Evolutionary conservation across 1,140 invertebrate species (phyloP), one percentile per base, ranked within the genome.

Genomic region (Apis florea): DNA sequence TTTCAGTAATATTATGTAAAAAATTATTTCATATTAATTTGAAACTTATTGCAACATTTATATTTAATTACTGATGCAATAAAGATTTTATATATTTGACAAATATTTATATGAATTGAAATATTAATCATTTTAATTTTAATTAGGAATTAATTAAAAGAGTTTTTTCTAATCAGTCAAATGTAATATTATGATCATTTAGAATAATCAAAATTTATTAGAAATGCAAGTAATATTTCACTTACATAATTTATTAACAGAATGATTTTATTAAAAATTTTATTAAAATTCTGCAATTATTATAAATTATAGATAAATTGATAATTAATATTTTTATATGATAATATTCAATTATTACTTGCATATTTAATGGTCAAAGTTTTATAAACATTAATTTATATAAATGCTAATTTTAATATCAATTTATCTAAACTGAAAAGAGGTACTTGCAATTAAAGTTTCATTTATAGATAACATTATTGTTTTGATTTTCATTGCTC

Each of bases 1-100:
- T 64, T 69, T 82, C 17, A 54, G 24, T 72, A 82, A 66, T 67
- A 67, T n/a, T 17, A 67, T 40, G 6, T 40, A 64, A 51, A 70
- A 26, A 69, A n/a, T 21, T 56, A 49, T 17, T 59, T 24, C 24
- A 9, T 72, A 21, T 56, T 59, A 19, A 83, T 47, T 59, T 53
- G 19, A 51, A 54, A 63, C n/a, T 59, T 54, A 31, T 79, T 83
- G 19, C 47, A 70, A 69, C 9, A 26, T 69, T 78, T 69, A 78
- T 58, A 26, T 47, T n/a, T 53, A 51, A 24, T 47, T 24, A 63
- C 15, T 47, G 21, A 72, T 72, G 49, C 68, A 53, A 63, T 53
- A 63, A 73, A 53, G 56, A 9, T 54, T 71, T 40, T 54, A 53
- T 54, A 64, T 49, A 13, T 47, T 61, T 40, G 17, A 53, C 31